Evolutionary conservation across 2,113 vertebrate species (phyloP).

Genomic region (Aspiorhynchus laticeps): DNA sequence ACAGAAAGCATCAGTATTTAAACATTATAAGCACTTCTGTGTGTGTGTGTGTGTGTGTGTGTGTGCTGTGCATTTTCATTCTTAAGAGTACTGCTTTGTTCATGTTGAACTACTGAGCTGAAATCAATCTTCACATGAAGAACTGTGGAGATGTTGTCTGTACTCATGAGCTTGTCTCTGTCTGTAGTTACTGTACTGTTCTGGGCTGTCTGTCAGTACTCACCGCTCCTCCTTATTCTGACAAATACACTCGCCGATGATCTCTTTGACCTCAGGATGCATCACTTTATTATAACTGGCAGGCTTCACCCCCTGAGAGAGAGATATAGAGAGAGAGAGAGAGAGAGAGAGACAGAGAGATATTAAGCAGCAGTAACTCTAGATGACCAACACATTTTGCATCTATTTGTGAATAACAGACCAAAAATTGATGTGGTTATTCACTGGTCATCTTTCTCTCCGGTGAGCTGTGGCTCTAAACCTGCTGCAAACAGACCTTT

Average conservation of each 20-base stretch:
- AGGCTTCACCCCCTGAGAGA: slow-evolving; percentile 92
- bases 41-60: no score
- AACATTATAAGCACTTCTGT: no score
- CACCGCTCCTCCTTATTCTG: slow-evolving; percentile 96
- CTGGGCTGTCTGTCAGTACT: slow-evolving; percentile 58
- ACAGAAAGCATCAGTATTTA: no score
- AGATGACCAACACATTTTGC: not conserved
- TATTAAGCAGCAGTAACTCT: not conserved
- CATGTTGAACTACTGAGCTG: not conserved
- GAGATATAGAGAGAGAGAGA: not conserved
- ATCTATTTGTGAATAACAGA: not conserved
- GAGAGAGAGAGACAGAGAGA: not conserved
- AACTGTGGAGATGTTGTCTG: not conserved
- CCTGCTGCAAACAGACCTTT: no score
- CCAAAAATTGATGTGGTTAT: not conserved
- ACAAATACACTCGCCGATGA: slow-evolving; percentile 98
- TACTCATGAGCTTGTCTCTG: no score
- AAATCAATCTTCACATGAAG: not conserved
- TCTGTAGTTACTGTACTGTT: not conserved
- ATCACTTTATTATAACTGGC: slow-evolving; percentile 95
- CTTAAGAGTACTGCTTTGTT: no score
- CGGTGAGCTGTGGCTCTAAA: not conserved
- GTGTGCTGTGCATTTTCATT: no score
- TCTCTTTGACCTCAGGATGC: slow-evolving; percentile 97
- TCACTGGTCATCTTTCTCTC: not conserved